Evolutionary conservation across 2,888 invertebrate genomes (phyloP).

Genomic region (Erebia epiphron): DNA sequence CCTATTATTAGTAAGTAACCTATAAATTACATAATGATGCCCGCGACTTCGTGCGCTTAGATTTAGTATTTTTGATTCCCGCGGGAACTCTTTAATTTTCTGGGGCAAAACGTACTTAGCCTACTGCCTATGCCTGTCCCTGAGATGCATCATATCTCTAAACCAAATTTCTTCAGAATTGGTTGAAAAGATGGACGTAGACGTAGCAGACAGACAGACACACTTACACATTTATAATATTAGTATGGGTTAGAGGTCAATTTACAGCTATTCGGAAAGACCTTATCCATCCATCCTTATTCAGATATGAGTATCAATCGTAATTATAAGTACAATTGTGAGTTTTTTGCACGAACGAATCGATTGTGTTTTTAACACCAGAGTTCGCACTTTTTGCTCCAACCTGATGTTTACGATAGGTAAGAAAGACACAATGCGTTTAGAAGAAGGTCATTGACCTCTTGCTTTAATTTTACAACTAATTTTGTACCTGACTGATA

Average conservation of each 20-base stretch:
- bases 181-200: no score
- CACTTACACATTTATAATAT: no score
- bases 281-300: neutral
- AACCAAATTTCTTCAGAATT: no score
- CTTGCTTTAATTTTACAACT: neutral
- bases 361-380: conserved; percentile 7
- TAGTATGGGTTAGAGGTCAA: no score
- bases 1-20: no score
- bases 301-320: neutral
- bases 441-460: neutral
- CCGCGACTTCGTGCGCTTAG: no score
- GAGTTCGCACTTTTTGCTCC: conserved; percentile 2
- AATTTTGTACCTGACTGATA: neutral
- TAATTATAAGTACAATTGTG: neutral
- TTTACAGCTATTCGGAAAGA: neutral
- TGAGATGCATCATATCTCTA: no score
- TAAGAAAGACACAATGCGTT: neutral
- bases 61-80: no score
- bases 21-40: no score
- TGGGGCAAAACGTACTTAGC: neutral
- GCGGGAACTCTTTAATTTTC: no score
- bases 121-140: neutral
- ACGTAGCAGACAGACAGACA: no score
- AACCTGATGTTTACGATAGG: neutral
- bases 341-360: neutral